Evolutionary conservation across 2,888 invertebrate species (phyloP).

Genomic region (Parapristionchus giblindavisi): DNA sequence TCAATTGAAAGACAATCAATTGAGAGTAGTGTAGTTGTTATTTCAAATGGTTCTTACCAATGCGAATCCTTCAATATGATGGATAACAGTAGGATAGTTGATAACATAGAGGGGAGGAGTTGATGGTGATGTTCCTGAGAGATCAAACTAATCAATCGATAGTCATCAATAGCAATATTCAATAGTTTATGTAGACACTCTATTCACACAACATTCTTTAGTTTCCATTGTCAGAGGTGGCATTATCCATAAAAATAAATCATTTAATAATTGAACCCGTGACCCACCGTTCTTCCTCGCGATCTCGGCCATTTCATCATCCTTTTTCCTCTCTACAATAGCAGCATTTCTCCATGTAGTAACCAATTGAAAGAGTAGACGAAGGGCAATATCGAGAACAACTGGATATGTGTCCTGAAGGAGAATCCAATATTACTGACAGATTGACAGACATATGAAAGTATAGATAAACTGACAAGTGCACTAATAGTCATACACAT

Average conservation of each 20-base stretch:
- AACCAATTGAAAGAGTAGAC: conserved; percentile 89
- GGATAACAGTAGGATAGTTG: conserved; percentile 76
- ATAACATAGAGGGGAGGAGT: conserved; percentile 40
- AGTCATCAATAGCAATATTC: neutral
- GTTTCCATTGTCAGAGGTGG: too few species aligned
- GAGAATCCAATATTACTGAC: too few species aligned
- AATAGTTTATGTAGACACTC: neutral
- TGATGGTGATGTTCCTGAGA: conserved; percentile 26
- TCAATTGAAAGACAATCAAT: too few species aligned
- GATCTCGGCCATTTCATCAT: conserved; percentile 36
- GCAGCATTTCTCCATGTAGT: conserved; percentile 88
- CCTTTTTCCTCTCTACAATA: conserved; percentile 52
- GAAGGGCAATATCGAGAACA: conserved; percentile 89
- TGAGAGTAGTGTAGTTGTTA: too few species aligned
- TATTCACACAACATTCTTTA: neutral
- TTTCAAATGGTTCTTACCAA: too few species aligned
- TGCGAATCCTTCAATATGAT: conserved; percentile 91
- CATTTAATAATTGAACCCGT: neutral
- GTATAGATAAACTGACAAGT: conserved; percentile 81
- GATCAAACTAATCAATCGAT: neutral
- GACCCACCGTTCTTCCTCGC: conserved; percentile 16
- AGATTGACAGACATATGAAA: neutral
- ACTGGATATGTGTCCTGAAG: conserved; percentile 88
- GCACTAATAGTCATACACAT: conserved; percentile 70
- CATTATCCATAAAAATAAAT: too few species aligned